Conservation (phyloP, 37 sponge, comb jelly and placozoan species). For the Chondrosia reniformis region DNA sequence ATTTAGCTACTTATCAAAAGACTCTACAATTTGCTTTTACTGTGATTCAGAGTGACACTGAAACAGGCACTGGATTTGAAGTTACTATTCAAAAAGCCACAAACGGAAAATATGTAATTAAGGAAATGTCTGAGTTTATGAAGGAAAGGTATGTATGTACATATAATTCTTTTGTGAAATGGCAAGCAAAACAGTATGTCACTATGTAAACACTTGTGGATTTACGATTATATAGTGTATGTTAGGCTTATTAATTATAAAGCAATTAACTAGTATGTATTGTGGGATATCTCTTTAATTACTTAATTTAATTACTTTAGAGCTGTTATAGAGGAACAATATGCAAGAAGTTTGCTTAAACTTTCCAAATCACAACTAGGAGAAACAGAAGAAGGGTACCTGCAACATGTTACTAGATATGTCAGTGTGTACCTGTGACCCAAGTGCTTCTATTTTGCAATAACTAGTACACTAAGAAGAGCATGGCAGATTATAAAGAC, state of each 20-base stretch:
- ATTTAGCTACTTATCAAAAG: not conserved
- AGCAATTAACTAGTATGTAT: too few species aligned
- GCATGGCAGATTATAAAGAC: conserved; percentile 68
- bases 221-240: too few species aligned
- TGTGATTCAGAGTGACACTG: conserved; percentile 55
- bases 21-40: not conserved
- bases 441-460: not conserved
- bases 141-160: conserved; percentile 56
- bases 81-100: conserved; percentile 53
- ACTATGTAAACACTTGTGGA: too few species aligned
- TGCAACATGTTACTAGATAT: not conserved
- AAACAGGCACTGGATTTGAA: conserved; percentile 60
- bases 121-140: conserved; percentile 75
- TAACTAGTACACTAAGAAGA: conserved; percentile 44
- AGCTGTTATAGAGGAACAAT: conserved; percentile 72
- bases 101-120: conserved; percentile 62
- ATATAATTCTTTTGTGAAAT: too few species aligned
- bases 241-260: too few species aligned
- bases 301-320: conserved; percentile 23
- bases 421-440: not conserved
- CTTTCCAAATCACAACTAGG: conserved; percentile 70
- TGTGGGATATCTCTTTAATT: not conserved
- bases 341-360: conserved; percentile 49
- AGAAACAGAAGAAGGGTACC: conserved; percentile 68
- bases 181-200: too few species aligned